Percentiles rank a stretch among this genome's conserved stretches.
These are phyloP conservation scores for Sebastes ruberrimus DNA, from an alignment of 2,797 vertebrate genomes.

Conservation along the genomic window DNA sequence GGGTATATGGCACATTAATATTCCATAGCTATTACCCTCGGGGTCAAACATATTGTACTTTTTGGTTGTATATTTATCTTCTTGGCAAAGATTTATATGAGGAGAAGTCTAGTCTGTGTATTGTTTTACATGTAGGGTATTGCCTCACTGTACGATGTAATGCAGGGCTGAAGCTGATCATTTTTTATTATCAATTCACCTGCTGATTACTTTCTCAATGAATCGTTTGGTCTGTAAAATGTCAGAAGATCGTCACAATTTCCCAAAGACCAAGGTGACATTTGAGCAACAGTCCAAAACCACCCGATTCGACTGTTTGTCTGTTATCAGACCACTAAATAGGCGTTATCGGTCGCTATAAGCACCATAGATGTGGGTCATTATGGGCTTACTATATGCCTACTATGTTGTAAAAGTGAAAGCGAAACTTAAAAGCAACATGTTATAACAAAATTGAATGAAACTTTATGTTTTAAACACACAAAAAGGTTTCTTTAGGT, in stretches of 20 bases:
- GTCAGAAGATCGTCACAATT: neutral
- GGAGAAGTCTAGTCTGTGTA: conserved; percentile 4
- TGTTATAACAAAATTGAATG: too few species aligned
- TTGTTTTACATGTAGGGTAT: neutral
- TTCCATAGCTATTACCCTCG: conserved; percentile 49
- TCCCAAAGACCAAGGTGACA: neutral
- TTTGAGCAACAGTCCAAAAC: neutral
- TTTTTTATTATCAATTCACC: neutral
- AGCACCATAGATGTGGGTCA: too few species aligned
- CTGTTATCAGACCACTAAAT: too few species aligned
- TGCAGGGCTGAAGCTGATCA: neutral
- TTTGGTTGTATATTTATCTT: conserved; percentile 54
- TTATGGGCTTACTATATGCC: too few species aligned
- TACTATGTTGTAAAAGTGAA: too few species aligned
- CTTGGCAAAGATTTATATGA: conserved; percentile 21
- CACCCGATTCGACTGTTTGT: neutral
- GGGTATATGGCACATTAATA: conserved; percentile 52
- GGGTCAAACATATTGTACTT: conserved; percentile 49
- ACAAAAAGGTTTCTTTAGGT: too few species aligned
- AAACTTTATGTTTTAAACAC: too few species aligned
- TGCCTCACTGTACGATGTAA: neutral
- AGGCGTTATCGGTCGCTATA: too few species aligned
- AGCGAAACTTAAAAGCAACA: too few species aligned
- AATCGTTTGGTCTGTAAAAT: neutral
- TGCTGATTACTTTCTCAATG: neutral